Evolutionary conservation across 2,797 vertebrate genomes (phyloP).

Genomic region (Limosa lapponica): DNA sequence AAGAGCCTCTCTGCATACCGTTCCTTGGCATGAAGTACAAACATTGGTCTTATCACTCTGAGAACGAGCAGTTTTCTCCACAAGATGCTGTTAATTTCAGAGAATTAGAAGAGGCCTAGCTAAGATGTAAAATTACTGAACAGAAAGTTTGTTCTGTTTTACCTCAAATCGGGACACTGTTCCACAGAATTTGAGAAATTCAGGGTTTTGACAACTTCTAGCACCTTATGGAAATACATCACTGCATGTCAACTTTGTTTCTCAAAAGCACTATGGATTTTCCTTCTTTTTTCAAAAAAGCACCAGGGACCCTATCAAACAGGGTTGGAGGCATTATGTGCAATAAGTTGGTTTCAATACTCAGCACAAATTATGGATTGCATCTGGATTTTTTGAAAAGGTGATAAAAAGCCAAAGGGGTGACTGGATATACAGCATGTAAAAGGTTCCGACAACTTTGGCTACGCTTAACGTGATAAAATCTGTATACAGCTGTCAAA

Average conservation of each 20-base stretch:
- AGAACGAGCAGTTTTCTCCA: too few relatives aligned
- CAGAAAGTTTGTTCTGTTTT: too few relatives aligned
- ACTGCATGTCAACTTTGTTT: not conserved
- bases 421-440: not conserved
- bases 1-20: too few relatives aligned
- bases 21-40: too few relatives aligned
- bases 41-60: too few relatives aligned
- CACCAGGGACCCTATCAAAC: not conserved
- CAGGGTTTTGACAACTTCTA: not conserved
- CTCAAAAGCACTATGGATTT: not conserved
- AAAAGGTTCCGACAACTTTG: not conserved
- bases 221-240: not conserved
- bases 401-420: not conserved
- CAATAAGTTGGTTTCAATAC: not conserved
- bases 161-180: not conserved
- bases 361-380: not conserved
- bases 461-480: not conserved
- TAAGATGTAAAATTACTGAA: too few relatives aligned
- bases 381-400: not conserved
- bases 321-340: rapidly evolving
- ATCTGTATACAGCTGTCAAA: not conserved
- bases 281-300: not conserved
- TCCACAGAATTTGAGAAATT: not conserved
- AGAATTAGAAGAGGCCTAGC: too few relatives aligned
- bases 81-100: too few relatives aligned